Percentiles rank a stretch among this genome's conserved stretches.
Evolutionary conservation across 2,888 invertebrate genomes (phyloP).

Genomic region (Patella depressa): DNA sequence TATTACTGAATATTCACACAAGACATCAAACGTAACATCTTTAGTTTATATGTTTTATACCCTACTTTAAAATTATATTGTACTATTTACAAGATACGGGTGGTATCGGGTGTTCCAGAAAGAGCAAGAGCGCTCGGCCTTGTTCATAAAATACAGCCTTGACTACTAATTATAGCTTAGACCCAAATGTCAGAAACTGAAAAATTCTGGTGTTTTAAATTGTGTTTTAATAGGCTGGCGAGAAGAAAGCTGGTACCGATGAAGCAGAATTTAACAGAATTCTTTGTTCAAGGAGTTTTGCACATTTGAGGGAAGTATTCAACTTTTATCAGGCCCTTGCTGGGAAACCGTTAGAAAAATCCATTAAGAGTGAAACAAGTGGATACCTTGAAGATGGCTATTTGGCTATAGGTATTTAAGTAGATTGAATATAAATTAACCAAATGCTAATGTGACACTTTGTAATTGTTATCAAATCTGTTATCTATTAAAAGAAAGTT

Average conservation of each 20-base stretch:
- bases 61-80: neutral
- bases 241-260: slow-evolving; percentile 61
- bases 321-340: slow-evolving; percentile 50
- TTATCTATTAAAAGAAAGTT: too few relatives aligned
- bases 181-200: too few relatives aligned
- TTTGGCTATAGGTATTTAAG: slow-evolving; percentile 51
- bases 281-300: slow-evolving; percentile 51
- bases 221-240: slow-evolving; percentile 54
- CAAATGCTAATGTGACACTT: too few relatives aligned
- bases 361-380: slow-evolving; percentile 54
- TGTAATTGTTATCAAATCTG: too few relatives aligned
- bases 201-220: too few relatives aligned
- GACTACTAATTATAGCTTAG: too few relatives aligned
- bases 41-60: neutral
- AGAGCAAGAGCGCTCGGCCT: too few relatives aligned
- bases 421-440: too few relatives aligned
- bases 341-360: slow-evolving; percentile 55
- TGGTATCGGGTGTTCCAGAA: too few relatives aligned
- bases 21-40: neutral
- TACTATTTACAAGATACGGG: too few relatives aligned
- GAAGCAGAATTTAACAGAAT: slow-evolving; percentile 62
- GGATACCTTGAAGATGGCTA: slow-evolving; percentile 55
- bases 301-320: slow-evolving; percentile 59
- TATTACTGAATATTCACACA: neutral
- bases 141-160: too few relatives aligned